These are phyloP conservation scores for Meleagris gallopavo DNA, from an alignment of 2,113 vertebrate genomes.

Conservation along the genomic window DNA sequence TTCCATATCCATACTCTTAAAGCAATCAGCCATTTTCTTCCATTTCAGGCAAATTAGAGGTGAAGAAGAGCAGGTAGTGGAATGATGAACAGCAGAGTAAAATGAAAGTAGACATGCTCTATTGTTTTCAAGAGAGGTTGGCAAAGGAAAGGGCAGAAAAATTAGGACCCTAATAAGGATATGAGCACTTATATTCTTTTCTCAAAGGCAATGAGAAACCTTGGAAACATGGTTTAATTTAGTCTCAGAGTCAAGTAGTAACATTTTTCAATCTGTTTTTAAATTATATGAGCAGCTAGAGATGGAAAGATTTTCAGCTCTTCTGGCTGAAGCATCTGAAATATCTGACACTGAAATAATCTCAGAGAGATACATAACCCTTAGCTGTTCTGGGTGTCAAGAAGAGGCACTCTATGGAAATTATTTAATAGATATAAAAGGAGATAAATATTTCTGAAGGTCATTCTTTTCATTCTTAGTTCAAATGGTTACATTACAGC, in stretches of 20 bases:
- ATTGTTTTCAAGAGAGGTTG: background rate
- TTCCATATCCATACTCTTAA: background rate
- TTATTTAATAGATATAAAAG: background rate
- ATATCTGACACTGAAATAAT: background rate
- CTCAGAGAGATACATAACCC: background rate
- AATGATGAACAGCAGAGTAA: background rate
- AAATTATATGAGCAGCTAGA: background rate
- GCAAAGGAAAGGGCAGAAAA: slow-evolving; percentile 10
- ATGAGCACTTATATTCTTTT: background rate
- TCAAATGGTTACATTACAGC: background rate
- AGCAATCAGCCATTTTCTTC: slow-evolving; percentile 35
- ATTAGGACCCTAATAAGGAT: background rate
- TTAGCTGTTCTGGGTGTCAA: background rate
- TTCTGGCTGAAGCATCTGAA: background rate
- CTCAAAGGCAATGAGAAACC: slow-evolving; percentile 11
- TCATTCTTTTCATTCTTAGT: background rate
- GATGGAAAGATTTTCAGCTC: background rate
- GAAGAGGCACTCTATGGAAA: background rate
- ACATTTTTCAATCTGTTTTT: background rate
- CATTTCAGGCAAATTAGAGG: background rate
- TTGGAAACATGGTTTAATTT: slow-evolving; percentile 17
- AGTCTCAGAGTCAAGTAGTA: slow-evolving; percentile 17
- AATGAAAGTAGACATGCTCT: background rate
- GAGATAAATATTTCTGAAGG: background rate
- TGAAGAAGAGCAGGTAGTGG: background rate